Evolutionary conservation across 2,797 vertebrate genomes (phyloP).

Genomic region (Falco berigora): DNA sequence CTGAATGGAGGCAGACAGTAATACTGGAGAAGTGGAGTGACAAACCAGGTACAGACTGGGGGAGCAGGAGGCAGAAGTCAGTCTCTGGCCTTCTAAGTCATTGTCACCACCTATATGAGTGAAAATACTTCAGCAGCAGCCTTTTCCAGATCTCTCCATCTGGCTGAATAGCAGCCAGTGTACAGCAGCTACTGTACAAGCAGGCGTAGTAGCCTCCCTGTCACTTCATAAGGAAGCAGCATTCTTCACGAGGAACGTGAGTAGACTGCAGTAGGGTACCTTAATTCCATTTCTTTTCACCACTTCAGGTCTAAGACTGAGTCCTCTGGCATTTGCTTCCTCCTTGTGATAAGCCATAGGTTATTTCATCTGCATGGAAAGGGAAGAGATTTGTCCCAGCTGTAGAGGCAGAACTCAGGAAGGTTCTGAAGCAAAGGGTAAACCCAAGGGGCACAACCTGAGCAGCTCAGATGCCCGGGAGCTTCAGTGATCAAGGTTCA

Average conservation of each 20-base stretch:
- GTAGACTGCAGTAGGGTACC: too few relatives aligned
- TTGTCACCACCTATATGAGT: accelerated
- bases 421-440: background rate
- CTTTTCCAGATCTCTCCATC: background rate
- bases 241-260: background rate
- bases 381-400: background rate
- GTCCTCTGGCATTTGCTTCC: background rate
- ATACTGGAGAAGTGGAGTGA: background rate
- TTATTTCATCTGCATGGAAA: background rate
- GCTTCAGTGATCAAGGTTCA: background rate
- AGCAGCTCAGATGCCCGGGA: background rate
- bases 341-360: background rate
- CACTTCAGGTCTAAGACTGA: background rate
- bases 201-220: background rate
- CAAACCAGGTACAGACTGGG: background rate
- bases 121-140: background rate
- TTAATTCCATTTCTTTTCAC: background rate
- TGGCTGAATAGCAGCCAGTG: background rate
- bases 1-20: background rate
- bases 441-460: background rate
- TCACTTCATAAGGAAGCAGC: background rate
- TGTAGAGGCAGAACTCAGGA: background rate
- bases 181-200: background rate
- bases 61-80: background rate
- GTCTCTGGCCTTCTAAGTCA: background rate